Percentiles rank a stretch among this genome's conserved stretches.
Evolutionary conservation across 2,797 vertebrate genomes (phyloP).

Genomic region (Phoebastria nigripes): DNA sequence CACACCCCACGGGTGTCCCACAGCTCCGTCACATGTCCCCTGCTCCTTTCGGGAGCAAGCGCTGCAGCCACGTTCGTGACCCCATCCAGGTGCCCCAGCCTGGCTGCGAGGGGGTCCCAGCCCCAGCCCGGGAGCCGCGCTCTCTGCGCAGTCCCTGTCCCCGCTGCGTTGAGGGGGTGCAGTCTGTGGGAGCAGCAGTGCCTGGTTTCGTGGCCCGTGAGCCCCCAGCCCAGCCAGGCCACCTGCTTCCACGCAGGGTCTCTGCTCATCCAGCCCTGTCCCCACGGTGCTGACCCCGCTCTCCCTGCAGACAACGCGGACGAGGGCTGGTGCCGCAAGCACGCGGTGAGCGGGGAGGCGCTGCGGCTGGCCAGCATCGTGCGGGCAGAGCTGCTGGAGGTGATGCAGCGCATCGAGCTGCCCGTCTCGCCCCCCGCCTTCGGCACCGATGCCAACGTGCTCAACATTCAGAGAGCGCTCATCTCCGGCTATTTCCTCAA

Average conservation of each 20-base stretch:
- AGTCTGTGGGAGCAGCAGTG: not conserved
- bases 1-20: accelerated
- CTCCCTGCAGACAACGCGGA: constrained; percentile 80
- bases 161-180: accelerated
- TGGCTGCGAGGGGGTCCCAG: not conserved
- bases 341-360: constrained; percentile 78
- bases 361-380: constrained; percentile 83
- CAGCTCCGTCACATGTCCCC: not conserved
- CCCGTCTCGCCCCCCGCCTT: constrained; percentile 89
- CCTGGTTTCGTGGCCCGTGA: accelerated
- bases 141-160: accelerated
- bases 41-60: not conserved
- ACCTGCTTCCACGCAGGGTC: accelerated
- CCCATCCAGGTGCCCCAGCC: too few species aligned
- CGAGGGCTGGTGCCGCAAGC: constrained; percentile 86
- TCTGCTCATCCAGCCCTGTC: not conserved
- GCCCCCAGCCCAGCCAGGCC: not conserved
- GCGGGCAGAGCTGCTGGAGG: constrained; percentile 86
- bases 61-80: accelerated
- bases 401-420: constrained; percentile 92
- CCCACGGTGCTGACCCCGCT: not conserved
- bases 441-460: constrained; percentile 86
- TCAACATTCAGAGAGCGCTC: constrained; percentile 88
- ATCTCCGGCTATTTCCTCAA: constrained; percentile 95
- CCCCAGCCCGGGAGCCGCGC: accelerated